Base-by-base conservation (phyloP, 2,888 invertebrate species). In the Helicoverpa assulta region DNA sequence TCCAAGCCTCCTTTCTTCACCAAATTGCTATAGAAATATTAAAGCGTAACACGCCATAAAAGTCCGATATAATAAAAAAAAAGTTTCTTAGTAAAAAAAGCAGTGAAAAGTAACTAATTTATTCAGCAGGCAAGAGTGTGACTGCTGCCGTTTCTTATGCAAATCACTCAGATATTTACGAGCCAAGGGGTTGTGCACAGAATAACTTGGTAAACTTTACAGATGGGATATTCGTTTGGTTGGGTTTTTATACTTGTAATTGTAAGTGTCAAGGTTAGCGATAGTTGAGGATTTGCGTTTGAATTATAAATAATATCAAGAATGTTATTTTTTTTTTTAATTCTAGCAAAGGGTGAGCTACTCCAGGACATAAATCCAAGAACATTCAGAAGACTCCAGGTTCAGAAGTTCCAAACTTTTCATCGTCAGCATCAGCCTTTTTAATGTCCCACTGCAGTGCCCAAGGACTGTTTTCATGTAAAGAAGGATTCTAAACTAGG, bases 121-220 rank as follows among this genome's bases (percentile, higher is more conserved):
- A 92, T 93, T 91, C 92, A 92, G 88, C 86, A 90, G 90, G 86
- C 81, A 86, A 87, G 88, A 91, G 91, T 92, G 91, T 90, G 92
- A 91, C 91, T 91, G 88, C 88, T 86, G 82, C 85, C 90, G 89
- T 93, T 92, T 93, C 92, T 92, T 93, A 94, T 94, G 94, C 92
- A 92, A 94, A 94, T 93, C 88, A 87, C 87, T 81, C 78, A 83
- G 88, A 90, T 93, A 93, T 94, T 94, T 94, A 94, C 91, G 91
- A 91, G 83, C 81, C 55, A 80, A 87, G 91, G 92, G 92, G 89
- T 86, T 88, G 87, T 79, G 54, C 88, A 88, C 69, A 89, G 92
- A 92, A 70, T 85, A 89, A 86, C 80, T 85, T 84, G 70, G 76
- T 81, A 78, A 86, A 86, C 78, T 83, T 78, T 77, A 73, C 76